phyloP scores from a whole-genome alignment of 2,888 invertebrate species.

The Dicycla oo region DNA sequence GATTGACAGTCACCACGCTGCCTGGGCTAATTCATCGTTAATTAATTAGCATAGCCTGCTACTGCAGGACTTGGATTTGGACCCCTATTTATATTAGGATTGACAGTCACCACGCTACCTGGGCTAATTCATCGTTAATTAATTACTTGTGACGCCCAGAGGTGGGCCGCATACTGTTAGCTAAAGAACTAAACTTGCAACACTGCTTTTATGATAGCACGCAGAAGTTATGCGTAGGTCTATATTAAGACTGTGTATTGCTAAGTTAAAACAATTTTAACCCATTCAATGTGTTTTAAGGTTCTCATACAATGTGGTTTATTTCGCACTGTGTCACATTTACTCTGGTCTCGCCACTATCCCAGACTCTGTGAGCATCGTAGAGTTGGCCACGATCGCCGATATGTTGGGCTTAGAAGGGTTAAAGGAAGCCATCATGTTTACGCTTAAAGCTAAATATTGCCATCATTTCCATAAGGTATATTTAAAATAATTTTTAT shows the following conservation, averaged over 20 bases:
- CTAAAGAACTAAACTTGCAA: neutral
- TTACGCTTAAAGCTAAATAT: constrained; percentile 96
- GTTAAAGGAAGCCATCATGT: constrained; percentile 97
- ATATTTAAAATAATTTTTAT: constrained; percentile 34
- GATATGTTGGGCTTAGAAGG: constrained; percentile 98
- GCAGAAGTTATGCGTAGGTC: neutral
- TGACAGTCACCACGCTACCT: constrained; percentile 4
- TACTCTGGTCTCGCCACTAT: constrained; percentile 98
- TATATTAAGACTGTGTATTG: neutral
- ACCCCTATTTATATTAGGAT: neutral
- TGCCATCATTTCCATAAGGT: constrained; percentile 98
- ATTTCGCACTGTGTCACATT: constrained; percentile 97
- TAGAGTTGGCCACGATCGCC: constrained; percentile 96
- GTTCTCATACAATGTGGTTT: constrained; percentile 95
- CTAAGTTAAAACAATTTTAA: constrained; percentile 28
- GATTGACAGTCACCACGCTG: constrained; percentile 11
- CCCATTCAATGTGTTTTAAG: constrained; percentile 77
- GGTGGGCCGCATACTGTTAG: neutral
- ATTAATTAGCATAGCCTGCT: neutral
- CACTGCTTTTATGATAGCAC: neutral
- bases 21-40: neutral
- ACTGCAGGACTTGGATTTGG: neutral
- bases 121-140: constrained; percentile 1
- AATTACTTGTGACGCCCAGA: neutral
- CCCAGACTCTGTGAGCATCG: constrained; percentile 95